Evolutionary conservation across 1,140 invertebrate species (phyloP).

Genomic region (Heliconius nattereri): DNA sequence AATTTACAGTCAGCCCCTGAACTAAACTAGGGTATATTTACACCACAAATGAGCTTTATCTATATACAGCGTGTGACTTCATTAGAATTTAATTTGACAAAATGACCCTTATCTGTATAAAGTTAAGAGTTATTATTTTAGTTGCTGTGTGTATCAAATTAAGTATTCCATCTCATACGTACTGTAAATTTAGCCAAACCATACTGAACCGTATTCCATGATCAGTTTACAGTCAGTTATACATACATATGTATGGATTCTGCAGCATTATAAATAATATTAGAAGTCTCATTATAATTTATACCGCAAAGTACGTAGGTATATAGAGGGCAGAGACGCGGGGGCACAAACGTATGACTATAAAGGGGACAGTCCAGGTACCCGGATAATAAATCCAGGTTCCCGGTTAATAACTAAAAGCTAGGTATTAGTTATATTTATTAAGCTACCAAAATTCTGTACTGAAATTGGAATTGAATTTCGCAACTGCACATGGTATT

Average conservation of each 20-base stretch:
- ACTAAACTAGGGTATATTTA: constrained; percentile 22
- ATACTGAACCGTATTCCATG: constrained; percentile 18
- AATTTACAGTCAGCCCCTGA: constrained; percentile 11
- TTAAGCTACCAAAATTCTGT: too few species aligned
- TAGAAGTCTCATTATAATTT: not conserved
- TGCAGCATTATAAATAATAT: not conserved
- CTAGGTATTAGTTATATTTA: not conserved
- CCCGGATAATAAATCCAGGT: too few species aligned
- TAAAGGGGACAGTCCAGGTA: too few species aligned
- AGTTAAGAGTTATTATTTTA: not conserved
- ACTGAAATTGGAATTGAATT: not conserved
- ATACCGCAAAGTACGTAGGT: not conserved
- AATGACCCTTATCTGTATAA: not conserved
- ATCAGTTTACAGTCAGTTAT: constrained; percentile 16
- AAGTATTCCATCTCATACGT: constrained; percentile 21
- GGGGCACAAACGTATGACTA: too few species aligned
- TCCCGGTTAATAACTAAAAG: too few species aligned
- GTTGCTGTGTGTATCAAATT: not conserved
- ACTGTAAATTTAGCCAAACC: constrained; percentile 22
- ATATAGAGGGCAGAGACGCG: too few species aligned
- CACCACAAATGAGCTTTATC: constrained; percentile 25
- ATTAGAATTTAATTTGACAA: not conserved
- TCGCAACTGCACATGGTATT: too few species aligned
- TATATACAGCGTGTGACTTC: not conserved
- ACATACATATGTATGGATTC: not conserved